phyloP scores from a whole-genome alignment of 2,113 vertebrate species.

The Rhinogobius similis region DNA sequence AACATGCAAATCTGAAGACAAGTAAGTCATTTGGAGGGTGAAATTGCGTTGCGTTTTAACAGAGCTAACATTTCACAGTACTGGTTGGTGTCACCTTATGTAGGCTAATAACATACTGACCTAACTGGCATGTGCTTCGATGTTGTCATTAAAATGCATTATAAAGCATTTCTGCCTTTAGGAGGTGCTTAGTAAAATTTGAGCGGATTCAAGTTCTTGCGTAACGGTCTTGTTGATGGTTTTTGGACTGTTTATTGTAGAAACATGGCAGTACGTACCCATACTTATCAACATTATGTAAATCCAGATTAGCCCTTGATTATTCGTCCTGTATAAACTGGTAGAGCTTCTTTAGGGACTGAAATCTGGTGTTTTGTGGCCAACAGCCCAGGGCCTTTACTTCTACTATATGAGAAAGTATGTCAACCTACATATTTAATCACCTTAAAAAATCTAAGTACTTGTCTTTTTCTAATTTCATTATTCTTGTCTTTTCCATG shows the following conservation, averaged over 20 bases:
- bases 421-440: neutral
- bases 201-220: conserved; percentile 43
- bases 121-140: conserved; percentile 17
- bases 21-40: conserved; percentile 23
- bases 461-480: conserved; percentile 12
- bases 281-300: conserved; percentile 39
- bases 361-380: conserved; percentile 62
- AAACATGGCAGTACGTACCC: conserved; percentile 7
- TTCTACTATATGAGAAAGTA: conserved; percentile 8
- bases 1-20: conserved; percentile 37
- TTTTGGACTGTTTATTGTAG: conserved; percentile 9
- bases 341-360: conserved; percentile 56
- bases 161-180: conserved; percentile 22
- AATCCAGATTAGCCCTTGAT: conserved; percentile 71
- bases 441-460: neutral
- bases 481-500: conserved; percentile 39
- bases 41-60: neutral
- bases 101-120: conserved; percentile 43
- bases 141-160: conserved; percentile 29
- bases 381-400: conserved; percentile 31
- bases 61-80: neutral
- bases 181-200: conserved; percentile 33
- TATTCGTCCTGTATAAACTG: conserved; percentile 55
- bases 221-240: conserved; percentile 17
- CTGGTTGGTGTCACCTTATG: conserved; percentile 23